Base-by-base conservation (phyloP, 2,888 invertebrate species). In the Xylophagus ater region DNA sequence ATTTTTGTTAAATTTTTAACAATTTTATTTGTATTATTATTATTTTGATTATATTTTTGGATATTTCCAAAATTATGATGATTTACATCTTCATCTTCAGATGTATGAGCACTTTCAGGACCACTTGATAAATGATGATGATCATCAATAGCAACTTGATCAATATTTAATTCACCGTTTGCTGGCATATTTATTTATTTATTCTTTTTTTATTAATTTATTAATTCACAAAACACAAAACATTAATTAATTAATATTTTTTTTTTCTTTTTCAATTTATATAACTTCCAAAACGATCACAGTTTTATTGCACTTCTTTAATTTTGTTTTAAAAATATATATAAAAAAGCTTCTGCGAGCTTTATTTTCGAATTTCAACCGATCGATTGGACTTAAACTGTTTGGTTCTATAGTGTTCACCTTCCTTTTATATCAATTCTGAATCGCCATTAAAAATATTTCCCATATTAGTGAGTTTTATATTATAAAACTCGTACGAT, bases 281-380 rank as follows among this genome's bases (percentile, higher is more conserved):
- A 21, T 21, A 21, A 7, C n/a, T n/a, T n/a, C n/a, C n/a, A n/a
- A n/a, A n/a, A n/a, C n/a, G n/a, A n/a, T n/a, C n/a, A n/a, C n/a
- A n/a, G n/a, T n/a, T n/a, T n/a, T n/a, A n/a, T n/a, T n/a, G n/a
- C n/a, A n/a, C n/a, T n/a, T n/a, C n/a, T n/a, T n/a, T n/a, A n/a
- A n/a, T n/a, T n/a, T n/a, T n/a, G n/a, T n/a, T n/a, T n/a, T n/a
- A n/a, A n/a, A n/a, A n/a, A n/a, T n/a, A n/a, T n/a, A n/a, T n/a
- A n/a, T n/a, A n/a, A n/a, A n/a, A n/a, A n/a, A n/a, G n/a, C n/a
- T n/a, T n/a, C n/a, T n/a, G n/a, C n/a, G n/a, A n/a, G n/a, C n/a
- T n/a, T n/a, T n/a, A n/a, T n/a, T n/a, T 23, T 8, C 6, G 9
- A 23, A 23, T 26, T 23, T 34, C 36, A 30, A 89, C 88, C 88